Conservation (phyloP, 1,140 invertebrate species). For the Holotrichia oblita region DNA sequence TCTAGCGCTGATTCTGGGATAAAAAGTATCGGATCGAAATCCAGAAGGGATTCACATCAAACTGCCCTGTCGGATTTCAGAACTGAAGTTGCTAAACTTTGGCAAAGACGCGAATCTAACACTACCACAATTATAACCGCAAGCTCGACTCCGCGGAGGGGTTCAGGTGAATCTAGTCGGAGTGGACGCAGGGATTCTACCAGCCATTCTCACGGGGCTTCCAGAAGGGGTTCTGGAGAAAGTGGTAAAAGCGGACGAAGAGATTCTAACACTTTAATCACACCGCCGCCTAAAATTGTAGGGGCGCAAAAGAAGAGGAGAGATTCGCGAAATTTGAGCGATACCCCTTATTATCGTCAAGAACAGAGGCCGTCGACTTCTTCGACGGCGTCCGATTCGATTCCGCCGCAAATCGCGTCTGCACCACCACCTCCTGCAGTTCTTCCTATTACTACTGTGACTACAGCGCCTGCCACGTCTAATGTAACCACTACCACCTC, state of each 20-base stretch:
- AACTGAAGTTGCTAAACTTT: conserved; percentile 75
- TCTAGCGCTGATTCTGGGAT: conserved; percentile 86
- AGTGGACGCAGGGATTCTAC: conserved; percentile 61
- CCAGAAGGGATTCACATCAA: conserved; percentile 73
- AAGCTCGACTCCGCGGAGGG: conserved; percentile 63
- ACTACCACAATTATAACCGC: conserved; percentile 61
- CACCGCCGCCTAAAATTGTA: conserved; percentile 68
- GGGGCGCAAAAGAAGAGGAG: conserved; percentile 71
- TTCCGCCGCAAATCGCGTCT: conserved; percentile 54
- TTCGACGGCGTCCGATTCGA: conserved; percentile 76
- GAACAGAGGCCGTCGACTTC: conserved; percentile 82
- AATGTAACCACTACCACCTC: conserved; percentile 38
- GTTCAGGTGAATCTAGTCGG: conserved; percentile 63
- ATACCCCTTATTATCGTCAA: conserved; percentile 63
- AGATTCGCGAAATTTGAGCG: conserved; percentile 64
- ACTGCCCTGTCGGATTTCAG: conserved; percentile 74
- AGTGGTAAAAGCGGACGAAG: conserved; percentile 69
- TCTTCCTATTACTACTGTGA: conserved; percentile 59
- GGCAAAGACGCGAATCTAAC: conserved; percentile 71
- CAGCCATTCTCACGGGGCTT: conserved; percentile 55
- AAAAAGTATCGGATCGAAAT: conserved; percentile 75
- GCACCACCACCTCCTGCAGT: conserved; percentile 44
- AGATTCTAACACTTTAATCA: conserved; percentile 69
- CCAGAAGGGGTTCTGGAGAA: conserved; percentile 72
- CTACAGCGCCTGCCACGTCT: conserved; percentile 47